Conservation (phyloP, 2,113 vertebrate species). For the Clupea harengus region DNA sequence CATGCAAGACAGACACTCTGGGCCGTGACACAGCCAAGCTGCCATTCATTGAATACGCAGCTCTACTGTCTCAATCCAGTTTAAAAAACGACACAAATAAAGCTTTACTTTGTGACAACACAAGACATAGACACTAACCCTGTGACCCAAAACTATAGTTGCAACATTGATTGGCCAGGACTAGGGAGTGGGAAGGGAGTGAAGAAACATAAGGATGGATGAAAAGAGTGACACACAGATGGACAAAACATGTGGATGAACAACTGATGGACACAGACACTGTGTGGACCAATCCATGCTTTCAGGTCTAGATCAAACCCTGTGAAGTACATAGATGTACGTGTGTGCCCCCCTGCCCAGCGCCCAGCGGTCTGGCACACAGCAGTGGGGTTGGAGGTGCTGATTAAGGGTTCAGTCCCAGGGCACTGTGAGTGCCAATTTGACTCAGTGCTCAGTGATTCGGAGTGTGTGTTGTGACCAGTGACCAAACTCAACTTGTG, state of each 20-base stretch:
- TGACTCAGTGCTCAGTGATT: constrained; percentile 42
- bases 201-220: constrained; percentile 48
- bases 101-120: neutral
- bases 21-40: neutral
- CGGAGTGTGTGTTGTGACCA: constrained; percentile 38
- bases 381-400: constrained; percentile 2
- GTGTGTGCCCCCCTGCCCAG: constrained; percentile 16
- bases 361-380: neutral
- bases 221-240: constrained; percentile 29
- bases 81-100: neutral
- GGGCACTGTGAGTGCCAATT: neutral
- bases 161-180: constrained; percentile 25
- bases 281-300: constrained; percentile 49
- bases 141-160: constrained; percentile 49
- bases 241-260: constrained; percentile 40
- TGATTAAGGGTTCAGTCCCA: constrained; percentile 21
- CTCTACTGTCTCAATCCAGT: neutral
- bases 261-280: constrained; percentile 27
- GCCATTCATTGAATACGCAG: neutral
- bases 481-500: constrained; percentile 34
- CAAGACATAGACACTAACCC: constrained; percentile 41
- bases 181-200: constrained; percentile 36
- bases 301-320: constrained; percentile 21
- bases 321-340: constrained; percentile 45
- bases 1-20: constrained; percentile 62